Conservation (phyloP, 2,113 vertebrate genomes). For the Heterotis niloticus region DNA sequence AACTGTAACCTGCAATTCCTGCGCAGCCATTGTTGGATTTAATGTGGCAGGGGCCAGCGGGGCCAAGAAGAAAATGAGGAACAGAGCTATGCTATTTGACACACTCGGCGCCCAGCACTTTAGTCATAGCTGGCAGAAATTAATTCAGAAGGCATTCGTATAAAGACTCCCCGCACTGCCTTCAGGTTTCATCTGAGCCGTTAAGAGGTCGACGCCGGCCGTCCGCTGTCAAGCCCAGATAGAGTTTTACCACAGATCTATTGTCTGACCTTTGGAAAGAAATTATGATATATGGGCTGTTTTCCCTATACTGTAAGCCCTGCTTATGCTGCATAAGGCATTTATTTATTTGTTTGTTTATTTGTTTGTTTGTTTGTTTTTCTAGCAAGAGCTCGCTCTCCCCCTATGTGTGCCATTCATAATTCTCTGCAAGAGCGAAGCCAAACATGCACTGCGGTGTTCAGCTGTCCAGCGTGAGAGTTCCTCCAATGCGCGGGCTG, state of each 20-base stretch:
- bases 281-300: background rate
- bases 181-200: conserved; percentile 31
- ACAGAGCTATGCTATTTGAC: conserved; percentile 63
- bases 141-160: conserved; percentile 62
- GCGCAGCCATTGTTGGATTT: conserved; percentile 58
- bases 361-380: background rate
- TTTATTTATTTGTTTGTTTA: background rate
- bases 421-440: background rate
- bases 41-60: conserved; percentile 67
- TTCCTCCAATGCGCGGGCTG: conserved; percentile 1
- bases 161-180: conserved; percentile 32
- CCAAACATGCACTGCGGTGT: background rate
- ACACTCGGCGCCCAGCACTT: conserved; percentile 59
- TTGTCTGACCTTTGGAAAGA: conserved; percentile 13
- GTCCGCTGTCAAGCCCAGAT: conserved; percentile 18
- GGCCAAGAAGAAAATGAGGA: conserved; percentile 65
- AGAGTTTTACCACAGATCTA: conserved; percentile 10
- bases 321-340: background rate
- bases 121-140: conserved; percentile 70
- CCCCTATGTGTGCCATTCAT: background rate
- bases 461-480: background rate
- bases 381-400: background rate
- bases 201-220: conserved; percentile 2
- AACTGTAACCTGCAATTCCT: conserved; percentile 73
- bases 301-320: background rate